phyloP scores from a whole-genome alignment of 1,140 invertebrate genomes.

The Triops cancriformis region DNA sequence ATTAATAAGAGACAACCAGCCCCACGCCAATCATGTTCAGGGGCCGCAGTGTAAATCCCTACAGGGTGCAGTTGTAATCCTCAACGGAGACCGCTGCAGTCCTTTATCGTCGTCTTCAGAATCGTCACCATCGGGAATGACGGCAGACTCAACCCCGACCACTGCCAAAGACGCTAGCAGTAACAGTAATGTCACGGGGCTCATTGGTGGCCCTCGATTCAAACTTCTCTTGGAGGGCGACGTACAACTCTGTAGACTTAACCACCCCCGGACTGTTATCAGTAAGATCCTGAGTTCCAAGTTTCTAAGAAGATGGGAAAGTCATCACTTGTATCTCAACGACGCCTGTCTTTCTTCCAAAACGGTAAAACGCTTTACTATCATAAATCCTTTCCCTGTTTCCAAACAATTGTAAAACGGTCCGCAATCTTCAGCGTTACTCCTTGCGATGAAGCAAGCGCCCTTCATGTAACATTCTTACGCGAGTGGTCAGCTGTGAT shows the following conservation, averaged over 20 bases:
- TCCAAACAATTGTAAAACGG: not conserved
- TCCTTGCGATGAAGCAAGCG: too few species aligned
- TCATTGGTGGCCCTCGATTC: conserved; percentile 34
- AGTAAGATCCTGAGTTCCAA: conserved; percentile 73
- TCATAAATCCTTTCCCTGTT: not conserved
- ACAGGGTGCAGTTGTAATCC: not conserved
- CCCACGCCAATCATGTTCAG: not conserved
- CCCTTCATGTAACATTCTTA: not conserved
- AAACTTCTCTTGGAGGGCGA: conserved; percentile 67
- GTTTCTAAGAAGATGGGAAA: conserved; percentile 70
- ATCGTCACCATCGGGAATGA: not conserved
- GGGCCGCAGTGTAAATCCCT: not conserved
- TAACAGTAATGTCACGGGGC: not conserved
- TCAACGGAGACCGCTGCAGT: not conserved
- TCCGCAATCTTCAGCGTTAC: not conserved
- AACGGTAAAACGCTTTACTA: conserved; percentile 49
- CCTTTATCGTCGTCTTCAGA: not conserved
- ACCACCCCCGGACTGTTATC: conserved; percentile 67
- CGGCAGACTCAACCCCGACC: not conserved
- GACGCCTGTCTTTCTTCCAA: conserved; percentile 61
- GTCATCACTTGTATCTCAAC: conserved; percentile 60
- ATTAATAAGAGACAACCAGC: not conserved
- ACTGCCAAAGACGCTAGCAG: not conserved
- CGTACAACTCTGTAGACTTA: conserved; percentile 65
- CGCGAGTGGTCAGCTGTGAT: too few species aligned